Evolutionary conservation across 1,140 invertebrate genomes (phyloP), one percentile per base, ranked within the genome.

Genomic region (Diplogasteroides magnus): DNA sequence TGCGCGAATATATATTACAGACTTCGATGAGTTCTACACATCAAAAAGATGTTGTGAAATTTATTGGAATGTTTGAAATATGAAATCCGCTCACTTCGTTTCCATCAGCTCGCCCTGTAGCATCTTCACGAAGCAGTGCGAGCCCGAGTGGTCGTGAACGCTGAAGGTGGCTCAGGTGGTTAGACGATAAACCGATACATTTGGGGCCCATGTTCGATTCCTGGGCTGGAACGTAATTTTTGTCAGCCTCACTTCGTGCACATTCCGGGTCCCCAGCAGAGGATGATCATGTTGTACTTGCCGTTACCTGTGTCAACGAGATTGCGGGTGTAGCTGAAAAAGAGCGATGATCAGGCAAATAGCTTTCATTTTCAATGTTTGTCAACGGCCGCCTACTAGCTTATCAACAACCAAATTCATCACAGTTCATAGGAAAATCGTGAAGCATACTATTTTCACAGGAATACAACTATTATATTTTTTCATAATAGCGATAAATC

Each of bases 101-200:
- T 91, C 87, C 26, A 82, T 77, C 6, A 90, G 77, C 3, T 77
- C 70, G 14, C 88, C 89, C 57, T 86, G 78, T 25, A 89, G 77
- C 19, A 86, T 86, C 86, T 98, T 98, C 91, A 98, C 94, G 78
- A 99, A 94, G 83, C 96, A 99, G 81, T 98, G 94, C 0, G 94
- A 89, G 78, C 96, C 88, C 0, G 94, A 89, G 82, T 99, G 96
- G 83, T 97, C 94, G 81, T 99, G 96, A 74, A 99, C 96, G 19
- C 90, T 82, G 63, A 19, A 78, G 13, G 13, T 14, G n/a, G 13
- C 48, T 56, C 48, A 56, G n/a, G 13, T 19, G 0, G 55, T 23
- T 19, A 19, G 15, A 19, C n/a, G n/a, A n/a, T 56, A 56, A 56
- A 56, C 55, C 55, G 14, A 61, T 26, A 63, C 56, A 60, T 31